Percentiles rank a stretch among this genome's conserved stretches.
Conservation (phyloP, 1,140 invertebrate species). For the Probaryconus sp. region DNA sequence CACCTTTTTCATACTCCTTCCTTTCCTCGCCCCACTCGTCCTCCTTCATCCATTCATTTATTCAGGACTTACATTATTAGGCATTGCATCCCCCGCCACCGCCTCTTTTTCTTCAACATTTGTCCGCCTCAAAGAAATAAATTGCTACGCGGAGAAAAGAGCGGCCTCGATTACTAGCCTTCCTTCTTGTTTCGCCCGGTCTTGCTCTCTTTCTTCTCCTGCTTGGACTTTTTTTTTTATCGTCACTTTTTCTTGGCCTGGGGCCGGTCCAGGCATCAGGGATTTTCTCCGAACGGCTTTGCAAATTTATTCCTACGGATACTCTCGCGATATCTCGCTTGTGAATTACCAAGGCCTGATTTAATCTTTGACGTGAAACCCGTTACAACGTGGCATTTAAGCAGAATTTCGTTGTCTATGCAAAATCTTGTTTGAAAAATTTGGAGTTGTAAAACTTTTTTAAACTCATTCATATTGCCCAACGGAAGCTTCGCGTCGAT, state of each 20-base stretch:
- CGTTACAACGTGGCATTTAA: constrained; percentile 10
- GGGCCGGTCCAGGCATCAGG: constrained; percentile 29
- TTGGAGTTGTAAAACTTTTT: no score
- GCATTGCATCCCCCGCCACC: constrained; percentile 53
- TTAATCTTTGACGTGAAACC: constrained; percentile 61
- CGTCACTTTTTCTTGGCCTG: constrained; percentile 42
- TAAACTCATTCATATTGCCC: no score
- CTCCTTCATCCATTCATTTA: constrained; percentile 66
- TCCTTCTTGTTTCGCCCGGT: constrained; percentile 48
- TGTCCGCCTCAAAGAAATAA: constrained; percentile 68
- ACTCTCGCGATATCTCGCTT: constrained; percentile 49
- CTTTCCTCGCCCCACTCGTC: constrained; percentile 26
- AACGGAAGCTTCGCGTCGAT: no score
- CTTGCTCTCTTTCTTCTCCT: constrained; percentile 51
- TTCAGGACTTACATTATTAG: constrained; percentile 73
- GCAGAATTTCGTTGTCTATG: no score
- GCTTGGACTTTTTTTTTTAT: constrained; percentile 37
- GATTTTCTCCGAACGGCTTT: constrained; percentile 42
- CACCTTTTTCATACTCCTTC: constrained; percentile 42
- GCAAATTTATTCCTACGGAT: constrained; percentile 59
- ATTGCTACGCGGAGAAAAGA: constrained; percentile 63
- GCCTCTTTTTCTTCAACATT: constrained; percentile 66
- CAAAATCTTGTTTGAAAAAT: no score
- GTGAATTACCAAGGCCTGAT: constrained; percentile 61
- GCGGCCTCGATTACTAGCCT: constrained; percentile 51